A percentile compares a stretch with the other conserved stretches of the same genome.
phyloP scores from a whole-genome alignment of 2,797 vertebrate genomes.

The Oryzias dopingdopingensis region DNA sequence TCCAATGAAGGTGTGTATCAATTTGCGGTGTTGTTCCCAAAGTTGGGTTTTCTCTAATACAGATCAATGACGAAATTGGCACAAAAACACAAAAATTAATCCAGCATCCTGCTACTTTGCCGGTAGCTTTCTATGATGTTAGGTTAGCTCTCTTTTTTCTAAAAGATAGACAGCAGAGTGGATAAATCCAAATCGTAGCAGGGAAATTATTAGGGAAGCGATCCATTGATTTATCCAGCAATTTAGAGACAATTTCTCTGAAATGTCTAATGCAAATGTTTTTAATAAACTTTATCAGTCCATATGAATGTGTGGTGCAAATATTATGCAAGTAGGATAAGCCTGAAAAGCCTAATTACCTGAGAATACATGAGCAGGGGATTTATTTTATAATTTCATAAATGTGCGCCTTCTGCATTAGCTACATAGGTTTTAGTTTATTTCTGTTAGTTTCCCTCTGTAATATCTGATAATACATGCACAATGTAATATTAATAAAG shows the following conservation, averaged over 20 bases:
- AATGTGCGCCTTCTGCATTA: neutral
- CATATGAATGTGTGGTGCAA: too few species aligned
- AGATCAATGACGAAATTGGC: neutral
- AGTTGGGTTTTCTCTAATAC: constrained; percentile 16
- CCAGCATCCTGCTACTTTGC: constrained; percentile 27
- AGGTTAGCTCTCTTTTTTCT: constrained; percentile 28
- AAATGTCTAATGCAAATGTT: too few species aligned
- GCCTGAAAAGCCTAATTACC: neutral
- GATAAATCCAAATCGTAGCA: constrained; percentile 77
- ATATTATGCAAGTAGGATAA: neutral
- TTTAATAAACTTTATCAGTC: too few species aligned
- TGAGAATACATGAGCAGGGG: neutral
- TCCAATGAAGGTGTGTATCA: constrained; percentile 6
- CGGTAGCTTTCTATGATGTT: constrained; percentile 37
- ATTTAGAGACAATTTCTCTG: too few species aligned
- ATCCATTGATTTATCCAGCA: constrained; percentile 13
- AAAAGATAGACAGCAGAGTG: constrained; percentile 64
- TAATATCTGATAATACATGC: neutral
- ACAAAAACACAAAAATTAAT: constrained; percentile 1
- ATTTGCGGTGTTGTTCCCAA: constrained; percentile 11
- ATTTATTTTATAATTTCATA: neutral
- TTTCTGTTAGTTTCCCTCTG: neutral
- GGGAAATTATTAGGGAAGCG: constrained; percentile 17
- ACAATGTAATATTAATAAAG: constrained; percentile 14
- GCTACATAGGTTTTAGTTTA: neutral